phyloP scores from a whole-genome alignment of 2,113 vertebrate genomes.

The Elgaria multicarinata region DNA sequence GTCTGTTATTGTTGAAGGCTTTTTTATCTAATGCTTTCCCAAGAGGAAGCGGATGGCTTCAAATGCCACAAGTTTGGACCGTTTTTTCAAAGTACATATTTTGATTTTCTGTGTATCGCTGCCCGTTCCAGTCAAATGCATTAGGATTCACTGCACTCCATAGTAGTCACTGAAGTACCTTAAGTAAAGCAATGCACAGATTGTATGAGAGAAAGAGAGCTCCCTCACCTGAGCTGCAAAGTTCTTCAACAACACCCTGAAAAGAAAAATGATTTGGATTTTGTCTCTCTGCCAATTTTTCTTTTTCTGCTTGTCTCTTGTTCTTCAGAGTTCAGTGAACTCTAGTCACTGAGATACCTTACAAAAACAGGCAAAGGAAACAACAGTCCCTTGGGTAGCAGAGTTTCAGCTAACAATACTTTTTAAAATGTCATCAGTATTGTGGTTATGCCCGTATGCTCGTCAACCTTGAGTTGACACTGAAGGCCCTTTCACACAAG shows the following conservation, averaged over 20 bases:
- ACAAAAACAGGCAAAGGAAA: conserved; percentile 39
- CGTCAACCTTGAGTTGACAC: conserved; percentile 10
- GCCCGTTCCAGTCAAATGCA: neutral
- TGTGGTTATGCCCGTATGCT: conserved; percentile 31
- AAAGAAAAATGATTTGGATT: neutral
- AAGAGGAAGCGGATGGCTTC: neutral
- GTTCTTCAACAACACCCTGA: neutral
- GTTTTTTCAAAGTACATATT: neutral
- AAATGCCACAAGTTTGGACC: neutral
- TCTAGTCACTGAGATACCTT: conserved; percentile 34
- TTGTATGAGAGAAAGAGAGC: neutral
- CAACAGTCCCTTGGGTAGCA: conserved; percentile 36
- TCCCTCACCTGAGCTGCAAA: rapidly evolving
- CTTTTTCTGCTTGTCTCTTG: conserved; percentile 27
- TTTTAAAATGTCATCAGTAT: neutral
- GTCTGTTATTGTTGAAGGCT: neutral
- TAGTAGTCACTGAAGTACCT: neutral
- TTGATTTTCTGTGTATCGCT: conserved; percentile 6
- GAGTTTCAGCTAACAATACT: conserved; percentile 28
- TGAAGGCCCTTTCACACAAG: neutral
- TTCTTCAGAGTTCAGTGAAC: conserved; percentile 42
- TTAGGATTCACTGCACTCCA: neutral
- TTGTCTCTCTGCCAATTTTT: conserved; percentile 17
- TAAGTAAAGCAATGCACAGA: neutral
- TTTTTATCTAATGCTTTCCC: neutral